Evolutionary conservation across 2,888 invertebrate genomes (phyloP).

Genomic region (Drosophila affinis): DNA sequence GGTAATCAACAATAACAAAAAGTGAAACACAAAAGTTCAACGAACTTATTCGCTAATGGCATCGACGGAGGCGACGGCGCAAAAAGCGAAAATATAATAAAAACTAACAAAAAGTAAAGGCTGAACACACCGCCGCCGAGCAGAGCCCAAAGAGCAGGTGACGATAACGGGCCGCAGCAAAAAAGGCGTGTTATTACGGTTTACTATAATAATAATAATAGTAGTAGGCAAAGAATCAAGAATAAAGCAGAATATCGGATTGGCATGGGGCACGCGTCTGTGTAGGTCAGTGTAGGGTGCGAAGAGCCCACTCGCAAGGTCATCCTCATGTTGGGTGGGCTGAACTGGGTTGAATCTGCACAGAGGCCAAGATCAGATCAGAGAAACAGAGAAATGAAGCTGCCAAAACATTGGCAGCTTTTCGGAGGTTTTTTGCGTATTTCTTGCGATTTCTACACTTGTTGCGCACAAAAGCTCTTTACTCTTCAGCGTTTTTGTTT

Average conservation of each 20-base stretch:
- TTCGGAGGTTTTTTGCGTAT: conserved; percentile 18
- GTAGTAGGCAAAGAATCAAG: conserved; percentile 25
- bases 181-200: conserved; percentile 17
- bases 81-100: conserved; percentile 51
- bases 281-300: conserved; percentile 41
- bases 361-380: background rate
- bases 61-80: conserved; percentile 53
- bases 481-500: conserved; percentile 28
- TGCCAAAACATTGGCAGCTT: conserved; percentile 10
- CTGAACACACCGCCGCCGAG: conserved; percentile 32
- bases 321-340: conserved; percentile 19
- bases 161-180: conserved; percentile 54
- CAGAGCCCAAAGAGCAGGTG: conserved; percentile 56
- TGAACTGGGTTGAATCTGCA: background rate
- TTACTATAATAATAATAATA: conserved; percentile 52
- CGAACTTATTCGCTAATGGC: conserved; percentile 72
- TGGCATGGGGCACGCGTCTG: conserved; percentile 1
- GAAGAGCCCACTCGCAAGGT: conserved; percentile 36
- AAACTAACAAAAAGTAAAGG: conserved; percentile 57
- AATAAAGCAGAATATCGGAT: conserved; percentile 24
- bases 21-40: conserved; percentile 59
- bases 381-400: conserved; percentile 41
- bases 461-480: conserved; percentile 71
- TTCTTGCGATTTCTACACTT: conserved; percentile 59
- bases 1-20: conserved; percentile 50